Conservation (phyloP, 2,888 invertebrate genomes). For the Tiphia femorata region DNA sequence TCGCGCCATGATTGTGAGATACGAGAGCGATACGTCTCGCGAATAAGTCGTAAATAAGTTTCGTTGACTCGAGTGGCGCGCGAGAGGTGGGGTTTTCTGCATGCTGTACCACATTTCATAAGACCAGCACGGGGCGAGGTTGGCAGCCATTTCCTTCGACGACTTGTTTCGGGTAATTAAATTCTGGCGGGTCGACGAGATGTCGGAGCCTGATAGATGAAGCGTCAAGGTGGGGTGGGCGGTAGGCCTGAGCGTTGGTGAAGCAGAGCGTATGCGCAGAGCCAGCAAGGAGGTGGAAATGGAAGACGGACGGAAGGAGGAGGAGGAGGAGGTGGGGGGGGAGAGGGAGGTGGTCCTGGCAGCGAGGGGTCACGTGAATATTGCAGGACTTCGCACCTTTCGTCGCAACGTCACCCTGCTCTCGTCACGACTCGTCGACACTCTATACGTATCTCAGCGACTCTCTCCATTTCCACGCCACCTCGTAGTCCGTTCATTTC, state of each 20-base stretch:
- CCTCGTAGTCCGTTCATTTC: neutral
- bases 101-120: too few species aligned
- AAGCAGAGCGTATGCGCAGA: too few species aligned
- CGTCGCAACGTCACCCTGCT: too few species aligned
- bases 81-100: too few species aligned
- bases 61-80: too few species aligned
- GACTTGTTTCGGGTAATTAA: slow-evolving; percentile 59
- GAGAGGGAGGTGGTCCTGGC: slow-evolving; percentile 32
- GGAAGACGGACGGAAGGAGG: neutral
- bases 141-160: slow-evolving; percentile 42
- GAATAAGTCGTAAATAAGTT: too few species aligned
- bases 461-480: neutral
- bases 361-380: slow-evolving; percentile 45
- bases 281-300: neutral
- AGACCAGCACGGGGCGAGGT: too few species aligned
- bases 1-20: slow-evolving; percentile 2
- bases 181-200: slow-evolving; percentile 53
- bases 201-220: slow-evolving; percentile 60
- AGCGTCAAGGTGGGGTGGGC: slow-evolving; percentile 43
- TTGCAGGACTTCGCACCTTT: slow-evolving; percentile 45
- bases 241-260: slow-evolving; percentile 27
- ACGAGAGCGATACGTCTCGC: neutral
- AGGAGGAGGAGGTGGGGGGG: slow-evolving; percentile 22
- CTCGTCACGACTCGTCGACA: slow-evolving; percentile 37
- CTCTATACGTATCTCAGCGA: slow-evolving; percentile 29